A percentile compares a stretch with the other conserved stretches of the same genome.
phyloP scores from a whole-genome alignment of 2,888 invertebrate species.

The Apoderus coryli region DNA sequence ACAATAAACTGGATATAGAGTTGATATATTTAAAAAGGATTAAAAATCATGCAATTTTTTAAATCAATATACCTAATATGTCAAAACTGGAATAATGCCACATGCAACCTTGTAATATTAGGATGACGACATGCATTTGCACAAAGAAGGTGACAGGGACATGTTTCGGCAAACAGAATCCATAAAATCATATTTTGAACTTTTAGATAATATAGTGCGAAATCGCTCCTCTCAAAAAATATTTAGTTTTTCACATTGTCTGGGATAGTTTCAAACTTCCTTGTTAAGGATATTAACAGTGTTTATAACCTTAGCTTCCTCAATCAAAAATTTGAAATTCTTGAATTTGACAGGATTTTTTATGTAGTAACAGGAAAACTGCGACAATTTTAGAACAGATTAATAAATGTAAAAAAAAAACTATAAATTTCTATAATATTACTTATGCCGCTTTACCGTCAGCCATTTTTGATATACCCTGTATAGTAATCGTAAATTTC shows the following conservation, averaged over 20 bases:
- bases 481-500: too few relatives aligned
- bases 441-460: too few relatives aligned
- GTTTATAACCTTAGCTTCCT: too few relatives aligned
- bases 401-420: too few relatives aligned
- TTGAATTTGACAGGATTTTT: too few relatives aligned
- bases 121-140: conserved; percentile 3
- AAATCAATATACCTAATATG: conserved; percentile 1
- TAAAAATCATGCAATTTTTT: background rate
- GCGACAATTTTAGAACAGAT: too few relatives aligned
- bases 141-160: conserved; percentile 1
- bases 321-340: too few relatives aligned
- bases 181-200: background rate
- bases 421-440: too few relatives aligned
- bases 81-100: conserved; percentile 2
- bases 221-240: background rate
- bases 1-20: background rate
- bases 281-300: too few relatives aligned
- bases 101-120: conserved; percentile 3
- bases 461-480: too few relatives aligned
- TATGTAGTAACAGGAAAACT: too few relatives aligned
- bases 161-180: background rate
- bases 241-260: background rate
- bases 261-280: too few relatives aligned
- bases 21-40: conserved; percentile 4
- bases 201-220: background rate